Percentiles rank a stretch among this genome's conserved stretches.
Evolutionary conservation across 2,888 invertebrate species (phyloP).

Genomic region (Ptychoptera albimana): DNA sequence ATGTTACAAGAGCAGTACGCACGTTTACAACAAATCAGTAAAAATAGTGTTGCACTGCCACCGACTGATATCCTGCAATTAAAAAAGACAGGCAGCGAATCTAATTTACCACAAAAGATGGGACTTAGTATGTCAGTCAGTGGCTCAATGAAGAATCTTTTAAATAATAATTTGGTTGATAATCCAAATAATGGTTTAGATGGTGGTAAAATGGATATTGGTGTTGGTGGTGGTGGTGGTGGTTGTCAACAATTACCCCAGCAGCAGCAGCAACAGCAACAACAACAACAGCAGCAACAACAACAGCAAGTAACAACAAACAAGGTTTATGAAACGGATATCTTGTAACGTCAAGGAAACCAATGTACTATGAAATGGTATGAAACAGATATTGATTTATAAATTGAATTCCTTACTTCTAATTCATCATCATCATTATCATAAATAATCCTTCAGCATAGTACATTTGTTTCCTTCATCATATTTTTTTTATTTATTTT

Average conservation of each 20-base stretch:
- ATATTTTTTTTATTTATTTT: too few relatives aligned
- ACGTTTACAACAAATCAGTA: constrained; percentile 71
- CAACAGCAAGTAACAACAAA: constrained; percentile 41
- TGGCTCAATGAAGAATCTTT: constrained; percentile 17
- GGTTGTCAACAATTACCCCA: constrained; percentile 9
- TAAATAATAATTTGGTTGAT: constrained; percentile 11
- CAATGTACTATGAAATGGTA: constrained; percentile 19
- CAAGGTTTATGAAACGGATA: constrained; percentile 85
- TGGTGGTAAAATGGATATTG: not conserved
- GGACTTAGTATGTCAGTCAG: constrained; percentile 42
- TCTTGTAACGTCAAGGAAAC: constrained; percentile 54
- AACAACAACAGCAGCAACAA: too few relatives aligned
- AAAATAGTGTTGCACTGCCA: constrained; percentile 50
- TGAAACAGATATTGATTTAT: constrained; percentile 25
- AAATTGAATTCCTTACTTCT: not conserved
- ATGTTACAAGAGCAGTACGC: constrained; percentile 85
- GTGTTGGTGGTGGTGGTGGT: not conserved
- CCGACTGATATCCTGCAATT: constrained; percentile 40
- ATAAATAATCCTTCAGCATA: too few relatives aligned
- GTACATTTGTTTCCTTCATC: too few relatives aligned
- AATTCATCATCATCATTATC: too few relatives aligned
- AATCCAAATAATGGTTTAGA: not conserved
- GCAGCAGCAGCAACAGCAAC: constrained; percentile 15
- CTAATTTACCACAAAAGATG: constrained; percentile 71
- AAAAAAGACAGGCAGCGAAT: constrained; percentile 80